Evolutionary conservation across 1,140 invertebrate genomes (phyloP), one percentile per base, ranked within the genome.

Genomic region (Ceratina calcarata): DNA sequence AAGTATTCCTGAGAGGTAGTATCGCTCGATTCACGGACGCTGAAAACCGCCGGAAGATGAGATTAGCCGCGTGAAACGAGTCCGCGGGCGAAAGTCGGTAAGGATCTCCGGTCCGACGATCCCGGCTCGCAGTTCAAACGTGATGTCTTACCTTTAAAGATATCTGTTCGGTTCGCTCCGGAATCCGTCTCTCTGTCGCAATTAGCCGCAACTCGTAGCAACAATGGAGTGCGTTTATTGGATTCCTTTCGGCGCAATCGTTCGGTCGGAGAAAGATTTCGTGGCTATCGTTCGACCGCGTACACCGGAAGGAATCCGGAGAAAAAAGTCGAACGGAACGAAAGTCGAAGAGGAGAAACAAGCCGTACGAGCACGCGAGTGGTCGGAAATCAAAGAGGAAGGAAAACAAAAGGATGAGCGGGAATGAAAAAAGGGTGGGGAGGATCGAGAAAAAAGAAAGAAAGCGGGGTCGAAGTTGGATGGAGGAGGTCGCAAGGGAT

Each of bases 211-310:
- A 58, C 61, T 72, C 1, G n/a, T 62, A 55, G 60, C 58, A 80
- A 83, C 85, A 85, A 86, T 80, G 61, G 83, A 73, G 71, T 86
- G 83, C 85, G 73, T 85, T 86, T 86, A 86, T 86, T 86, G 85
- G 83, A 86, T 86, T 83, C 83, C 80, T 79, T 51, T 62, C 57
- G n/a, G 68, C 37, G 72, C 76, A 76, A 85, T 82, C 79, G 73
- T 79, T 85, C 62, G 53, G 13, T 18, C 24, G 58, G 53, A 65
- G 55, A 85, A 85, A 86, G 83, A 86, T 80, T 86, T 85, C 83
- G 69, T 64, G 64, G 57, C 13, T 24, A 16, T 49, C 20, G 27
- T 76, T 32, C 37, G 61, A 62, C 60, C 61, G 60, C 45, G 22
- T 15, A 7, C 8, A 49, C 0, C 66, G 65, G 45, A 32, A 60